Conservation (phyloP, 53 echinoderm and acorn worm genomes). For the Henricia sp. region DNA sequence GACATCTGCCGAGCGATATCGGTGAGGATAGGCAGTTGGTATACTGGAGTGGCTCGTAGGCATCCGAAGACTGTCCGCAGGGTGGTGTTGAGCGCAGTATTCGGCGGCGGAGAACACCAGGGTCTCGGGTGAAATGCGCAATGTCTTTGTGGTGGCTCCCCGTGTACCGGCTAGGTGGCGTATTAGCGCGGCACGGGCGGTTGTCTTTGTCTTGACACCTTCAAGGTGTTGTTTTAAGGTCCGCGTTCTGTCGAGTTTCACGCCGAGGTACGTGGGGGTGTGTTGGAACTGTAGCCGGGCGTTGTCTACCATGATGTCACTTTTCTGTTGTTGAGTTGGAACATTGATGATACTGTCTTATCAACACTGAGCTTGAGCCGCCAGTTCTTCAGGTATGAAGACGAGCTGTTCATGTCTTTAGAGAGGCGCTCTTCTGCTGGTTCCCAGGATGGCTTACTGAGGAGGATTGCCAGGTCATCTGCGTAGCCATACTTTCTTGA, state of each 20-base stretch:
- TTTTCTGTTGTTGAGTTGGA: constrained; percentile 25
- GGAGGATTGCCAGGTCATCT: constrained; percentile 1
- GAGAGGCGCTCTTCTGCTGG: neutral
- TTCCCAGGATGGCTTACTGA: neutral
- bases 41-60: neutral
- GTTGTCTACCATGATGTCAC: neutral
- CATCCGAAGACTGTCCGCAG: constrained; percentile 6
- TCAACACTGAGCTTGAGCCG: neutral
- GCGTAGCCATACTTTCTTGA: constrained; percentile 21
- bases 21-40: neutral
- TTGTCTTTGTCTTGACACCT: constrained; percentile 2
- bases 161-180: constrained; percentile 11
- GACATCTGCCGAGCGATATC: neutral
- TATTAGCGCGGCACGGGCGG: neutral
- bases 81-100: neutral
- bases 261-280: constrained; percentile 32
- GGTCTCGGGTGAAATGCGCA: constrained; percentile 1
- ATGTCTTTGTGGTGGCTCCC: constrained; percentile 3
- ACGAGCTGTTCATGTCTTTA: neutral
- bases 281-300: neutral
- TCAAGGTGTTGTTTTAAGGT: constrained; percentile 39
- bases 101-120: constrained; percentile 15
- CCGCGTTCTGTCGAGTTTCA: constrained; percentile 52
- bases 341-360: constrained; percentile 2
- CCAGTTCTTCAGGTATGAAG: constrained; percentile 12